A percentile compares a stretch with the other conserved stretches of the same genome.
Evolutionary conservation across 2,113 vertebrate species (phyloP).

Genomic region (Chamaetylas fuelleborni): DNA sequence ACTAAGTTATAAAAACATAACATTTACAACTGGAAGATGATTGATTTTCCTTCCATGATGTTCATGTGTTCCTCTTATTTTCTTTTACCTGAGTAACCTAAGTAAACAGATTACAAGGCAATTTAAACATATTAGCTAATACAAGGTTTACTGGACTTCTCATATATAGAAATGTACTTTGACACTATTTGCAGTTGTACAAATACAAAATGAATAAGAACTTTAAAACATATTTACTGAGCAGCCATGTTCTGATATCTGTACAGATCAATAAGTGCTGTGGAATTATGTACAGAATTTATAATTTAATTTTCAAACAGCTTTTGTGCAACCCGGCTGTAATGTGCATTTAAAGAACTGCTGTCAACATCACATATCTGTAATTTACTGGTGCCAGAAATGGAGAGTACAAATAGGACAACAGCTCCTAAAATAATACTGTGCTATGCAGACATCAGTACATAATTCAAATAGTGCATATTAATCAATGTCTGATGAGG

Average conservation of each 20-base stretch:
- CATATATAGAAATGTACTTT: conserved; percentile 46
- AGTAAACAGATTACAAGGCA: conserved; percentile 70
- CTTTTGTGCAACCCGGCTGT: conserved; percentile 46
- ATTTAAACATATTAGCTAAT: conserved; percentile 44
- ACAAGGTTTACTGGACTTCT: conserved; percentile 32
- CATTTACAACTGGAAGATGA: conserved; percentile 54
- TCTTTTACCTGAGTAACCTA: conserved; percentile 72
- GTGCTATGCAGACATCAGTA: conserved; percentile 60
- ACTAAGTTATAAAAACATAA: conserved; percentile 4
- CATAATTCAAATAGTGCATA: conserved; percentile 58
- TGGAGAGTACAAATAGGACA: conserved; percentile 8
- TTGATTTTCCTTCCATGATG: conserved; percentile 22
- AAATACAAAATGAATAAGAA: conserved; percentile 48
- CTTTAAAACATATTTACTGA: conserved; percentile 39
- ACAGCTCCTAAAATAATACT: conserved; percentile 48
- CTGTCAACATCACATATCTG: neutral
- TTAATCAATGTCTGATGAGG: conserved; percentile 46
- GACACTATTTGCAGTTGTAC: conserved; percentile 49
- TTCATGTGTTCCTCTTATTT: conserved; percentile 6
- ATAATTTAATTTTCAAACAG: neutral
- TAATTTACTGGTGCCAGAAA: conserved; percentile 20
- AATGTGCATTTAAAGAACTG: conserved; percentile 48
- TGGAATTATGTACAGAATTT: conserved; percentile 38
- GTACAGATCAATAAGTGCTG: conserved; percentile 21
- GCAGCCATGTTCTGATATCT: conserved; percentile 36